A percentile compares a stretch with the other conserved stretches of the same genome.
These are phyloP conservation scores for Acyrthosiphon pisum DNA, from an alignment of 1,140 invertebrate species.

Conservation along the genomic window DNA sequence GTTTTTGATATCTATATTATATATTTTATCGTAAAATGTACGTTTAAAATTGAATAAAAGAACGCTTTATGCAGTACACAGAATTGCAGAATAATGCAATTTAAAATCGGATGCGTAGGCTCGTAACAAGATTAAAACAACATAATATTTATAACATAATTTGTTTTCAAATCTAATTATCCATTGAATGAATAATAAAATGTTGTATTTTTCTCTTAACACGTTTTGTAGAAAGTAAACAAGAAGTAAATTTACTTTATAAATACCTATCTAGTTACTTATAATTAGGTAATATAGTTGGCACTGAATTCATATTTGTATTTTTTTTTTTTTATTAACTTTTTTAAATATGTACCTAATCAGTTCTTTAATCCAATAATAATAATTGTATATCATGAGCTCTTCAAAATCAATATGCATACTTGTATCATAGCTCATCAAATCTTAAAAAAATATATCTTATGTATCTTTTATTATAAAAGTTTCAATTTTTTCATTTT, in stretches of 20 bases:
- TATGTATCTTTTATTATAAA: neutral
- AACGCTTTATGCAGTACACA: neutral
- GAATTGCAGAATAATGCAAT: neutral
- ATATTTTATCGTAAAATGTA: neutral
- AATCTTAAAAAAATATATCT: neutral
- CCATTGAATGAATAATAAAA: neutral
- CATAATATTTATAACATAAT: neutral
- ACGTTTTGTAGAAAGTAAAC: no score
- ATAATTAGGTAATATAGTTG: no score
- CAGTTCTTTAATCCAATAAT: neutral
- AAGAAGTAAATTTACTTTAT: no score
- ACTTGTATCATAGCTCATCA: neutral
- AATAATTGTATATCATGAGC: neutral
- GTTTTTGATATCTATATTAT: neutral
- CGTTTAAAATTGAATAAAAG: neutral
- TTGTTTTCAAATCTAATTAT: neutral
- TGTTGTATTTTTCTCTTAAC: no score
- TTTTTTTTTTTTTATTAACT: no score
- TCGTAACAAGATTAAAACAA: neutral
- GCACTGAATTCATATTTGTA: neutral
- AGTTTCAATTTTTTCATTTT: neutral
- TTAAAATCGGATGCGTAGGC: neutral
- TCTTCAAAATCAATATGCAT: neutral
- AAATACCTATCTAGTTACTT: no score
- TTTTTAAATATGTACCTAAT: neutral